These are phyloP conservation scores for Lottia gigantea DNA, from an alignment of 2,888 invertebrate species.

Conservation along the genomic window DNA sequence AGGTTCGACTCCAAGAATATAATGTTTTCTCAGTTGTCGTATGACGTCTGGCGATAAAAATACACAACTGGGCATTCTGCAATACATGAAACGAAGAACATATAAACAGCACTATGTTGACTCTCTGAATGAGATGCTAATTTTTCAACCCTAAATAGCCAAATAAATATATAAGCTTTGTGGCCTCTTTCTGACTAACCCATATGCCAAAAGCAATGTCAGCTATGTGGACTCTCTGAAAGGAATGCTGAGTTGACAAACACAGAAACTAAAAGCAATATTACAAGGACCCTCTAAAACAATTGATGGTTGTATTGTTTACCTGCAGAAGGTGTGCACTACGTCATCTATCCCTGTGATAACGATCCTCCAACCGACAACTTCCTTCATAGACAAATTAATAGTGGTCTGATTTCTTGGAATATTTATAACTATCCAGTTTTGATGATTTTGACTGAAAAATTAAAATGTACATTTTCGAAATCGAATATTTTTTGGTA, in stretches of 20 bases:
- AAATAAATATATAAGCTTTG: no score
- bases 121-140: no score
- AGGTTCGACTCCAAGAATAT: background rate
- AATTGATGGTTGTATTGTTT: background rate
- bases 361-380: background rate
- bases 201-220: background rate
- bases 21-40: background rate
- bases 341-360: background rate
- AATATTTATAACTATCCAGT: conserved; percentile 6
- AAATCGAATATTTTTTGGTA: no score
- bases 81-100: background rate
- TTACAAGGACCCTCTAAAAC: no score
- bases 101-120: no score
- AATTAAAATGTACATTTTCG: background rate
- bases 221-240: no score
- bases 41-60: background rate
- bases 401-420: background rate
- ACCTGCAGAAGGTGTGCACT: background rate
- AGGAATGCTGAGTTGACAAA: no score
- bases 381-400: background rate
- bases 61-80: background rate
- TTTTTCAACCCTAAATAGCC: no score
- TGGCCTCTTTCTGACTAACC: no score
- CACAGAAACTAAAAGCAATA: no score
- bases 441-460: background rate